These are phyloP conservation scores for Craseonycteris thonglongyai DNA, from an alignment of 2,113 vertebrate species.

Conservation along the genomic window DNA sequence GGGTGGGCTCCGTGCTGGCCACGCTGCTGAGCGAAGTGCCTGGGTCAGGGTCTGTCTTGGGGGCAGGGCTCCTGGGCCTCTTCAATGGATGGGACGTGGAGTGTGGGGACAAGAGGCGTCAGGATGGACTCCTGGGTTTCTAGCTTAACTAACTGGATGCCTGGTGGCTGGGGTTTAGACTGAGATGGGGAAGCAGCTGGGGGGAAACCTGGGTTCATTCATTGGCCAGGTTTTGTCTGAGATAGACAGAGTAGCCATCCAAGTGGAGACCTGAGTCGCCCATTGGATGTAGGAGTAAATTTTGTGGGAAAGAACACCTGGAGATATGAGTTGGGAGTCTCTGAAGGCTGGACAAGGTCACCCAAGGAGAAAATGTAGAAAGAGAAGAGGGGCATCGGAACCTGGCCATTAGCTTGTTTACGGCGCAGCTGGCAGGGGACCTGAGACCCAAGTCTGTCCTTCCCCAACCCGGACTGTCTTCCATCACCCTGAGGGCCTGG, in stretches of 20 bases:
- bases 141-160: background rate
- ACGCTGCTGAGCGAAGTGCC: background rate
- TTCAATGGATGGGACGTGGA: accelerated
- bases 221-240: background rate
- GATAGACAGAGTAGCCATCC: background rate
- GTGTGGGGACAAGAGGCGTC: background rate
- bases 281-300: background rate
- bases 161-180: background rate
- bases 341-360: background rate
- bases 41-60: background rate
- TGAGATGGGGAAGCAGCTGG: background rate
- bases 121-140: background rate
- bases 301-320: background rate
- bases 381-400: background rate
- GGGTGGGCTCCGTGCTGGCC: background rate
- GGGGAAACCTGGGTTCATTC: background rate
- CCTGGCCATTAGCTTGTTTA: accelerated
- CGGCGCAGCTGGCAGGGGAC: background rate
- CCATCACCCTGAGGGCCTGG: background rate
- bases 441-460: no score
- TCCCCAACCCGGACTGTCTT: background rate
- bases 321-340: background rate
- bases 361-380: background rate
- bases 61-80: background rate
- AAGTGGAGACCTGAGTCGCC: background rate